Evolutionary conservation across 35 echinoderm and acorn worm species (phyloP).

Genomic region (Apostichopus californicus): DNA sequence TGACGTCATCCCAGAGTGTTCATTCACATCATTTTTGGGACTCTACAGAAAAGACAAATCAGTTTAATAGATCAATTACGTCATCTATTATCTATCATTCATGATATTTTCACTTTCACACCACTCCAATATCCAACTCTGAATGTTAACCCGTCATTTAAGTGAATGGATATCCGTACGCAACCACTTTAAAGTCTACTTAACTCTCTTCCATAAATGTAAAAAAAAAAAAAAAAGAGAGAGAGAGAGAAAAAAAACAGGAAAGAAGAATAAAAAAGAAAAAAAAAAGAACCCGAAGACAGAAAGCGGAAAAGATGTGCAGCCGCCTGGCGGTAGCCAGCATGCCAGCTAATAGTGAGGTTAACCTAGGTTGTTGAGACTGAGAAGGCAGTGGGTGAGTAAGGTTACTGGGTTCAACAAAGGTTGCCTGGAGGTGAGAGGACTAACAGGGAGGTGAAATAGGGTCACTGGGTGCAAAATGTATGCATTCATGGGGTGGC

Average conservation of each 20-base stretch:
- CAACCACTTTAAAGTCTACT: not conserved
- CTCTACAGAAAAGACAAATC: too few relatives aligned
- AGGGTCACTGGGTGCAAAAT: slow-evolving; percentile 30
- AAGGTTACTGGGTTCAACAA: slow-evolving; percentile 33
- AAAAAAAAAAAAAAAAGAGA: not conserved
- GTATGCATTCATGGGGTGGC: slow-evolving; percentile 22
- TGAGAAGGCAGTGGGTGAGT: slow-evolving; percentile 14
- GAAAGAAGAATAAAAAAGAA: not conserved
- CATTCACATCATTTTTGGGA: too few relatives aligned
- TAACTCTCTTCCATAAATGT: not conserved
- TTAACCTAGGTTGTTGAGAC: slow-evolving; percentile 27
- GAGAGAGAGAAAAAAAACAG: not conserved
- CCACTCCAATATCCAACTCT: too few relatives aligned
- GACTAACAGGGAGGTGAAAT: slow-evolving; percentile 41
- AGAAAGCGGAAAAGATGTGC: not conserved
- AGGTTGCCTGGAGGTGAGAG: slow-evolving; percentile 47
- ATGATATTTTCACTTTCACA: too few relatives aligned
- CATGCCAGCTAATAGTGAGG: not conserved
- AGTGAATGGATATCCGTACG: not conserved
- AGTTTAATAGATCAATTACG: too few relatives aligned
- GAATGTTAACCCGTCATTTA: too few relatives aligned
- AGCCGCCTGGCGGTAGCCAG: not conserved
- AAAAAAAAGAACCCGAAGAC: not conserved
- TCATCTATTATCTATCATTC: too few relatives aligned
- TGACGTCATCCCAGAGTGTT: too few relatives aligned